A percentile compares a stretch with the other conserved stretches of the same genome.
Conservation (phyloP, 2,888 invertebrate genomes). For the Caenorhabditis macrosperma region DNA sequence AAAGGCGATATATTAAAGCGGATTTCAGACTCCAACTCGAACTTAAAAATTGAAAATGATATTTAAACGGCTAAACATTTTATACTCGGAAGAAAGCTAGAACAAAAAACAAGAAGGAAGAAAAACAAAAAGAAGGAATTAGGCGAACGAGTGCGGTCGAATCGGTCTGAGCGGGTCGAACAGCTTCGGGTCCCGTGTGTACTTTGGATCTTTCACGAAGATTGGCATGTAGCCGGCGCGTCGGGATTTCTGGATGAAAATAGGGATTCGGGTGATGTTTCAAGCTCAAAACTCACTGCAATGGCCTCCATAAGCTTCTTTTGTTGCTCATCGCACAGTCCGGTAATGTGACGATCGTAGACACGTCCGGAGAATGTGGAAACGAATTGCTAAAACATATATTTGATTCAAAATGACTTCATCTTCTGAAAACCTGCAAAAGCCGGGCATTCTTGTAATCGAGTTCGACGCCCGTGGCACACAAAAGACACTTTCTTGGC, state of each 20-base stretch:
- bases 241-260: slow-evolving; percentile 65
- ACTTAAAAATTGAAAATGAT: not conserved
- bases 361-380: slow-evolving; percentile 94
- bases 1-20: not conserved
- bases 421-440: slow-evolving; percentile 81
- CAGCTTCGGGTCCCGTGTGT: slow-evolving; percentile 90
- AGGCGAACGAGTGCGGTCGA: slow-evolving; percentile 79
- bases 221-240: slow-evolving; percentile 86
- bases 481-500: slow-evolving; percentile 72
- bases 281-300: too few species aligned
- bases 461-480: slow-evolving; percentile 73
- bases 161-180: slow-evolving; percentile 90
- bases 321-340: slow-evolving; percentile 85
- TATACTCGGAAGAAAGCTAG: not conserved
- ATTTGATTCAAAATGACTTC: not conserved
- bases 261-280: not conserved
- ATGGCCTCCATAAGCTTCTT: slow-evolving; percentile 63
- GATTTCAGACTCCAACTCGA: too few species aligned
- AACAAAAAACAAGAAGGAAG: slow-evolving; percentile 26
- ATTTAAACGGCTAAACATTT: not conserved
- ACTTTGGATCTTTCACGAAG: slow-evolving; percentile 88
- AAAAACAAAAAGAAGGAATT: slow-evolving; percentile 28
- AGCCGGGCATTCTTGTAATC: slow-evolving; percentile 87
- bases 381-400: slow-evolving; percentile 85
- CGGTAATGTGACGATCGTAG: slow-evolving; percentile 94